Conservation (phyloP, 2,113 vertebrate genomes). For the Sylvilagus bachmani region DNA sequence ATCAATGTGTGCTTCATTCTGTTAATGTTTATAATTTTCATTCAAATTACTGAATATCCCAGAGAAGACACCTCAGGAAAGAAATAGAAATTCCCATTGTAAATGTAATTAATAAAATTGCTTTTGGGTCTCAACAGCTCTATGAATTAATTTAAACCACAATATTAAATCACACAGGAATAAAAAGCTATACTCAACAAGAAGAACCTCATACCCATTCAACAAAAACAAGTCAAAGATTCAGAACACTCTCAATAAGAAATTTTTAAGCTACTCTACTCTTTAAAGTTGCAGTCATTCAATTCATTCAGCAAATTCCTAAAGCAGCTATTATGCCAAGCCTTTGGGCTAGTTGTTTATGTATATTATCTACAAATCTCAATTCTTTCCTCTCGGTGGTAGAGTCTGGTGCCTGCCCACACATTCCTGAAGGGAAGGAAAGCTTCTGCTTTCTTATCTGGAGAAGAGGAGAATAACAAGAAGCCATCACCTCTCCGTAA, state of each 20-base stretch:
- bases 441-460: not conserved
- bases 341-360: not conserved
- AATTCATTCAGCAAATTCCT: not conserved
- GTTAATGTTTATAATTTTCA: conserved; percentile 17
- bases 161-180: not conserved
- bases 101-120: conserved; percentile 1
- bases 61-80: not conserved
- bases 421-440: not conserved
- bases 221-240: not conserved
- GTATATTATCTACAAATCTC: not conserved
- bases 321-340: not conserved
- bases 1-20: not conserved
- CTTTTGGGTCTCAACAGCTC: not conserved
- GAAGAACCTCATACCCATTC: not conserved
- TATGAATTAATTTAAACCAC: conserved; percentile 4
- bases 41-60: not conserved
- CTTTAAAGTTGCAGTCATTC: conserved; percentile 9
- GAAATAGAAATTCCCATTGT: not conserved
- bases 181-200: conserved; percentile 28
- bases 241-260: not conserved
- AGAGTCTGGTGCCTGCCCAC: no score
- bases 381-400: not conserved
- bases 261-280: not conserved
- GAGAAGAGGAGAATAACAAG: not conserved
- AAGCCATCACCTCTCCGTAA: not conserved